phyloP scores from a whole-genome alignment of 2,888 invertebrate genomes.

The Scaptomyza cyrtandrae region DNA sequence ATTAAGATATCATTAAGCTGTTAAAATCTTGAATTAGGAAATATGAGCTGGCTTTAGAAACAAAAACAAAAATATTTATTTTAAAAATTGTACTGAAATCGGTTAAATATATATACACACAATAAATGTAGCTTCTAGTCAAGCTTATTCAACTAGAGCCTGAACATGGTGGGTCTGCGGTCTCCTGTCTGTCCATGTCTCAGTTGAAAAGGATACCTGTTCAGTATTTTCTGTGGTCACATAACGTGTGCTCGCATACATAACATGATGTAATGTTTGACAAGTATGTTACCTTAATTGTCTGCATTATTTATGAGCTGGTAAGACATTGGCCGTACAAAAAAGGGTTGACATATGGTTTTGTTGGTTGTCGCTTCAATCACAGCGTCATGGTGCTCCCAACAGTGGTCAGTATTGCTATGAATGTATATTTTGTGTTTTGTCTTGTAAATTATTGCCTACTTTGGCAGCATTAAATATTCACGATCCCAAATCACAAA shows the following conservation, averaged over 20 bases:
- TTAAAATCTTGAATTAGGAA: no score
- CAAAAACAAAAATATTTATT: no score
- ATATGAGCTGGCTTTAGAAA: no score
- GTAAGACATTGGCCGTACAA: conserved; percentile 12
- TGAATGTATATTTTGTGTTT: not conserved
- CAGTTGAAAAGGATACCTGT: conserved; percentile 51
- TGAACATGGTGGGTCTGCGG: conserved; percentile 20
- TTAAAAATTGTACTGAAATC: no score
- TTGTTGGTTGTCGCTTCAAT: conserved; percentile 47
- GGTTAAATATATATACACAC: no score
- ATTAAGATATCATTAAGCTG: no score
- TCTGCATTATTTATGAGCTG: conserved; percentile 70
- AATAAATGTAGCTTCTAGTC: no score
- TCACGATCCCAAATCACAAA: conserved; percentile 68
- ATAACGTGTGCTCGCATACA: conserved; percentile 5
- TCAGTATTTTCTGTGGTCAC: conserved; percentile 2
- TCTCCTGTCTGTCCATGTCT: conserved; percentile 40
- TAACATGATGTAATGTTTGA: conserved; percentile 52
- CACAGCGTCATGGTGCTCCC: conserved; percentile 32
- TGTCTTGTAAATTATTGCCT: conserved; percentile 56
- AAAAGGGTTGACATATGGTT: conserved; percentile 70
- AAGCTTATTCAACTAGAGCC: no score
- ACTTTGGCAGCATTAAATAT: conserved; percentile 58
- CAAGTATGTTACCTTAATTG: conserved; percentile 66
- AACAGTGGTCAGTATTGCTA: conserved; percentile 26